Evolutionary conservation across 2,113 vertebrate genomes (phyloP).

Genomic region (Nothobranchius furzeri): DNA sequence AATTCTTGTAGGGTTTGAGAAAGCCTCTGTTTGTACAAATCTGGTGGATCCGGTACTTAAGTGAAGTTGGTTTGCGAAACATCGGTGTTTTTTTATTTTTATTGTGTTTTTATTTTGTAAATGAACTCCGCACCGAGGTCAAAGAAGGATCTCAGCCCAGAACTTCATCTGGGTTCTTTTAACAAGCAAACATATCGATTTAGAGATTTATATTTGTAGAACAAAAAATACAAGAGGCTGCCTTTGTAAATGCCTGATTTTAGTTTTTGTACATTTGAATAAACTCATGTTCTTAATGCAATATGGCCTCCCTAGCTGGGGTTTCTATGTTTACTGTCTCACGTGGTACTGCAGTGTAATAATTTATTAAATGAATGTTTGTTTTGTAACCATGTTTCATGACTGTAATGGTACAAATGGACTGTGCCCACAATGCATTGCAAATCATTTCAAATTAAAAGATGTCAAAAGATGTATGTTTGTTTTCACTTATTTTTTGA

Average conservation of each 20-base stretch:
- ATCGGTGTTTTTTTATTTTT: too few species aligned
- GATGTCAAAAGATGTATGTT: neutral
- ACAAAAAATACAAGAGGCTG: conserved; percentile 55
- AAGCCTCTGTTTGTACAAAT: conserved; percentile 9
- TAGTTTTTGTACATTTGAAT: conserved; percentile 70
- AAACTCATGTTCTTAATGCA: conserved; percentile 69
- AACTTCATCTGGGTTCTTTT: conserved; percentile 21
- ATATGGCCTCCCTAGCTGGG: conserved; percentile 41
- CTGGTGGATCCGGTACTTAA: neutral
- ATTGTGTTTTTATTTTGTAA: too few species aligned
- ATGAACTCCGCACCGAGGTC: too few species aligned
- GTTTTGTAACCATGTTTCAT: conserved; percentile 73
- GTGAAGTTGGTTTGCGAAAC: too few species aligned
- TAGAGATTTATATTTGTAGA: conserved; percentile 79
- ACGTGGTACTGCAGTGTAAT: conserved; percentile 69
- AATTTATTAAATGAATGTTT: conserved; percentile 77
- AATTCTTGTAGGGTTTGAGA: too few species aligned
- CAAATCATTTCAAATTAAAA: conserved; percentile 65
- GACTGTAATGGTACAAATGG: conserved; percentile 67
- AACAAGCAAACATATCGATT: conserved; percentile 58
- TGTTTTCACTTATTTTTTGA: too few species aligned
- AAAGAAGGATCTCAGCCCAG: conserved; percentile 25
- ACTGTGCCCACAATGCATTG: conserved; percentile 68
- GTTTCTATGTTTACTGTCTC: conserved; percentile 67
- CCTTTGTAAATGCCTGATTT: conserved; percentile 72